These are phyloP conservation scores for Hemistola chrysoprasaria DNA, from an alignment of 2,888 invertebrate species.

Conservation along the genomic window DNA sequence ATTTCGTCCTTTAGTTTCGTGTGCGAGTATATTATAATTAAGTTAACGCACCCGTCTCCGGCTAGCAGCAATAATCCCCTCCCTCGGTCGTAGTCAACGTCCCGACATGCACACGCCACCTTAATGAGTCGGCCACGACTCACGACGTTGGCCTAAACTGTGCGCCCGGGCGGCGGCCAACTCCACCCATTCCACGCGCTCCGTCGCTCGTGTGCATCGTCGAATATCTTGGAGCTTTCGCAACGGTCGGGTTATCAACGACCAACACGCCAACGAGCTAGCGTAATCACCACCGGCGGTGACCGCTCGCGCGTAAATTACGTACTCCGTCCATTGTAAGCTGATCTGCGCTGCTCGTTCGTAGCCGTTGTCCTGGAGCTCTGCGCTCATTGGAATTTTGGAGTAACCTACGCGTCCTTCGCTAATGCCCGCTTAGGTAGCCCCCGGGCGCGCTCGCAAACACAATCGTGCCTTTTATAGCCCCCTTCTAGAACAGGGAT, in stretches of 20 bases:
- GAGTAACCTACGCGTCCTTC: conserved; percentile 66
- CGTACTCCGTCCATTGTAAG: conserved; percentile 47
- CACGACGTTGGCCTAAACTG: conserved; percentile 44
- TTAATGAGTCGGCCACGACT: conserved; percentile 61
- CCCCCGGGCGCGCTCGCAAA: conserved; percentile 65
- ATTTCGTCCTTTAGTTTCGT: conserved; percentile 24
- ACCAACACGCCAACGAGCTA: conserved; percentile 65
- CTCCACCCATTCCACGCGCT: conserved; percentile 38
- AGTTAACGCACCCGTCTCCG: conserved; percentile 56
- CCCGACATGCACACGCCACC: conserved; percentile 63
- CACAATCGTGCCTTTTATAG: conserved; percentile 68
- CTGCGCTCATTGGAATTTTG: conserved; percentile 44
- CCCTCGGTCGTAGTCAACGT: conserved; percentile 44
- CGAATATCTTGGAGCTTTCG: conserved; percentile 42
- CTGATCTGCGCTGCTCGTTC: conserved; percentile 38
- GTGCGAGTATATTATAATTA: conserved; percentile 49
- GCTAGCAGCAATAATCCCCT: conserved; percentile 45
- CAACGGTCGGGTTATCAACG: conserved; percentile 61
- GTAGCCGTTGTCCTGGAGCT: conserved; percentile 32
- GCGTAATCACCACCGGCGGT: conserved; percentile 73
- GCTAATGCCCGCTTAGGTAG: conserved; percentile 74
- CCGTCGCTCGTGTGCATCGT: conserved; percentile 26
- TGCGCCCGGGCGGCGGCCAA: conserved; percentile 50
- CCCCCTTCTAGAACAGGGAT: conserved; percentile 53
- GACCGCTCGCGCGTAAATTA: conserved; percentile 79